Evolutionary conservation across 2,888 invertebrate species (phyloP), one percentile per base, ranked within the genome.

Genomic region (Leptura quadrifasciata): DNA sequence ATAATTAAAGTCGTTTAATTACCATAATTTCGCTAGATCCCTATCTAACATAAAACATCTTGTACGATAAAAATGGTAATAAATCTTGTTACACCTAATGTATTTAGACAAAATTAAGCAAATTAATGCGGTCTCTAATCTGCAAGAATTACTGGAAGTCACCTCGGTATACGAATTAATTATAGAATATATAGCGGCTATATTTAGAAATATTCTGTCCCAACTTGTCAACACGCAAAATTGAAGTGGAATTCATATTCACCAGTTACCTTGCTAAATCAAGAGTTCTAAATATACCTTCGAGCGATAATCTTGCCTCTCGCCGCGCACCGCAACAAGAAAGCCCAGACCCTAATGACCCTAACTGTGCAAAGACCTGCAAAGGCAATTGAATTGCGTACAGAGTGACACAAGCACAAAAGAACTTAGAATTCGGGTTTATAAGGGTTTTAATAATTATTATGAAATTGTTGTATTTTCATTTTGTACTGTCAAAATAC

Each of bases 281-380:
- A 21, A 58, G 58, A 39, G 12, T 27, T 24, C 60, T 27, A 27
- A 60, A 60, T 60, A 17, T 60, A 60, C 27, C 60, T n/a, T n/a
- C 9, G n/a, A n/a, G 21, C 24, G 15, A 31, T 31, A 31, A 57
- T 57, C n/a, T n/a, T 31, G 17, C n/a, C 60, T 24, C 27, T 31
- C 60, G 15, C 60, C 5, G 24, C 21, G 60, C 60, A n/a, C 60
- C 5, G 24, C 21, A 31, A 12, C 60, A n/a, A 60, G n/a, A 24
- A 4, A 9, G 17, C 31, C 60, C 27, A 27, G 10, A 27, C 21
- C 27, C 47, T n/a, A 47, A 47, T 31, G 27, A 60, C 27, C 60
- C 60, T 60, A 17, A 10, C 8, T 60, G 21, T n/a, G 21, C 24
- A 60, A 60, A 24, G 60, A 27, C 31, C n/a, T 27, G 24, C 6